Evolutionary conservation across 2,113 vertebrate species (phyloP), one percentile per base, ranked within the genome.

Genomic region (Perca fluviatilis): DNA sequence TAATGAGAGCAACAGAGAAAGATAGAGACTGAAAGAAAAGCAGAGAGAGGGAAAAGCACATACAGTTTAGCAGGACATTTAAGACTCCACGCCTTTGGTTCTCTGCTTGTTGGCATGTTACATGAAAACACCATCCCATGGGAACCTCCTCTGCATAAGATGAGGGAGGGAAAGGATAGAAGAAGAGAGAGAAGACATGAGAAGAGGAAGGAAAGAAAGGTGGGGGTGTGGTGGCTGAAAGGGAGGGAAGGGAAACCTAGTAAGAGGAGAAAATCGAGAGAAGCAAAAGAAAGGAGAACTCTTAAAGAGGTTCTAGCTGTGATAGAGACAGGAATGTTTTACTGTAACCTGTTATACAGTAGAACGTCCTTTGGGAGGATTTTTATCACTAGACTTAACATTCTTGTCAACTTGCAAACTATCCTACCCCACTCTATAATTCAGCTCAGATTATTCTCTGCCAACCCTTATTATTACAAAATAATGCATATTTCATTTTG

Each of bases 1-100:
- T 81, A 79, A 85, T 74, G 84, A 88, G 88, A 88, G 64, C 36
- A 66, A 75, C 9, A 15, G 33, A 84, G 60, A 33, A 75, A 64
- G 60, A 56, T 11, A 46, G 69, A 43, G 72, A 74, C 36, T 8
- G 69, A 63, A 49, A 51, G 60, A 79, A 69, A 82, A 70, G 77
- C 61, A 25, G 63, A 65, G 67, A 61, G 74, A 56, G 33, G 47
- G 68, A 61, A 69, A 82, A 75, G 75, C 74, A 73, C 58, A 74
- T 43, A 70, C 70, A 90, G 85, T 93, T 93, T 89, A 90, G 76
- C 80, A 40, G 85, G 77, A 84, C 82, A 87, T 81, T 90, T 88
- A 88, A 85, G 82, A 80, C 69, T 62, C 78, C 47, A 77, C 65
- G 53, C 69, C 23, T 81, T 74, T 75, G 77, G 62, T 83, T 85